phyloP scores from a whole-genome alignment of 2,797 vertebrate genomes.

The Trachurus trachurus region DNA sequence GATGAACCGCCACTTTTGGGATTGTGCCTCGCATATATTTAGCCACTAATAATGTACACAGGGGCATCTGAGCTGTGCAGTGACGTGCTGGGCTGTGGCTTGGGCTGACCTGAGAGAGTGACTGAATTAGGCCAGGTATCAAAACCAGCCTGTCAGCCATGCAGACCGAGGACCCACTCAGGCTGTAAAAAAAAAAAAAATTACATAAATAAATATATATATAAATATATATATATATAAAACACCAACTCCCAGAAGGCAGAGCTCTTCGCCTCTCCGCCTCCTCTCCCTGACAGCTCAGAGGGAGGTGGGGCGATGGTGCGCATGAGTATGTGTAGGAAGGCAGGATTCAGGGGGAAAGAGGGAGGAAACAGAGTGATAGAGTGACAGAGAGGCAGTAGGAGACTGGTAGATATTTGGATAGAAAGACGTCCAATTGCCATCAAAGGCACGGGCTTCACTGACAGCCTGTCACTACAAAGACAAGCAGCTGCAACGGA shows the following conservation, averaged over 20 bases:
- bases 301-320: slow-evolving; percentile 42
- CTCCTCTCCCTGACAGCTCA: slow-evolving; percentile 66
- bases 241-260: slow-evolving; percentile 79
- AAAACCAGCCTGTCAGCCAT: slow-evolving; percentile 76
- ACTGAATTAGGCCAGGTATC: slow-evolving; percentile 85
- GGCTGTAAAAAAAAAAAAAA: slow-evolving; percentile 56
- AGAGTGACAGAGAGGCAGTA: slow-evolving; percentile 22
- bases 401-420: slow-evolving; percentile 6
- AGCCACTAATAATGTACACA: slow-evolving; percentile 68
- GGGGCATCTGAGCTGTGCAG: slow-evolving; percentile 56
- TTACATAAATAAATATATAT: slow-evolving; percentile 6
- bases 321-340: slow-evolving; percentile 15
- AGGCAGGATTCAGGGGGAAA: slow-evolving; percentile 1
- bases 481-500: slow-evolving; percentile 3
- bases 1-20: slow-evolving; percentile 40
- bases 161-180: slow-evolving; percentile 71
- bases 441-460: slow-evolving; percentile 35
- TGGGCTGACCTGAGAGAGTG: slow-evolving; percentile 65
- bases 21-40: slow-evolving; percentile 72
- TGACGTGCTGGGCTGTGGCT: slow-evolving; percentile 54
- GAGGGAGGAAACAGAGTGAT: slow-evolving; percentile 16
- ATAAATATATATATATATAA: slow-evolving; percentile 18
- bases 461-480: slow-evolving; percentile 9
- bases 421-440: slow-evolving; percentile 8
- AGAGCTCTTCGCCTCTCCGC: slow-evolving; percentile 54